These are phyloP conservation scores for Pararge aegeria DNA, from an alignment of 1,140 invertebrate genomes.

Conservation along the genomic window DNA sequence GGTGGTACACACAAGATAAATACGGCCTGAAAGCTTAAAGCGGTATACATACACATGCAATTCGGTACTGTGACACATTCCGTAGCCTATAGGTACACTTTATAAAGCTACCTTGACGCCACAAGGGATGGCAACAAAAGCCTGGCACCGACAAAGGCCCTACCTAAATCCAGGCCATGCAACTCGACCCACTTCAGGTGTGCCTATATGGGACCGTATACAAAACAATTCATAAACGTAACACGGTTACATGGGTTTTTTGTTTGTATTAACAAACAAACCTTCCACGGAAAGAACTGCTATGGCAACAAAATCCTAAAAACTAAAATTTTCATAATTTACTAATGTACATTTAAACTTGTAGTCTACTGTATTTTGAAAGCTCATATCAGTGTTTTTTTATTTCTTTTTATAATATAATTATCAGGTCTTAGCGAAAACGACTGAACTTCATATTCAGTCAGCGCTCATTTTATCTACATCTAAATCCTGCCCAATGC, in stretches of 20 bases:
- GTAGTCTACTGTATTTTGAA: too few relatives aligned
- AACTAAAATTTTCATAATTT: too few relatives aligned
- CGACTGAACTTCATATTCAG: too few relatives aligned
- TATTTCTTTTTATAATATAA: too few relatives aligned
- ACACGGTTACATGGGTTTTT: not conserved
- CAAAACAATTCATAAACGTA: not conserved
- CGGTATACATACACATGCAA: not conserved
- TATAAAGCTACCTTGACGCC: not conserved
- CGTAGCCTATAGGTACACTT: not conserved
- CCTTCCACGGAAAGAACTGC: too few relatives aligned
- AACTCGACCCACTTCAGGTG: slow-evolving; percentile 7
- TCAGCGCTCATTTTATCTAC: too few relatives aligned
- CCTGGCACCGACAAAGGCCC: slow-evolving; percentile 2
- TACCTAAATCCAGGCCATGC: slow-evolving; percentile 7
- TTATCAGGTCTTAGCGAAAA: too few relatives aligned
- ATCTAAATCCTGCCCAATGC: too few relatives aligned
- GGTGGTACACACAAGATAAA: too few relatives aligned
- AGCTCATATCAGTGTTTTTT: too few relatives aligned
- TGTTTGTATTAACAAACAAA: not conserved
- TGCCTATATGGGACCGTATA: not conserved
- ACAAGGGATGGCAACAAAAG: slow-evolving; percentile 3
- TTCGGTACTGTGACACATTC: not conserved
- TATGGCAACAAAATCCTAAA: not conserved
- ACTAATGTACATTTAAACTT: too few relatives aligned
- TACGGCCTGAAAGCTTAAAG: not conserved